Evolutionary conservation across 2,888 invertebrate genomes (phyloP).

Genomic region (Eupithecia vulgata): DNA sequence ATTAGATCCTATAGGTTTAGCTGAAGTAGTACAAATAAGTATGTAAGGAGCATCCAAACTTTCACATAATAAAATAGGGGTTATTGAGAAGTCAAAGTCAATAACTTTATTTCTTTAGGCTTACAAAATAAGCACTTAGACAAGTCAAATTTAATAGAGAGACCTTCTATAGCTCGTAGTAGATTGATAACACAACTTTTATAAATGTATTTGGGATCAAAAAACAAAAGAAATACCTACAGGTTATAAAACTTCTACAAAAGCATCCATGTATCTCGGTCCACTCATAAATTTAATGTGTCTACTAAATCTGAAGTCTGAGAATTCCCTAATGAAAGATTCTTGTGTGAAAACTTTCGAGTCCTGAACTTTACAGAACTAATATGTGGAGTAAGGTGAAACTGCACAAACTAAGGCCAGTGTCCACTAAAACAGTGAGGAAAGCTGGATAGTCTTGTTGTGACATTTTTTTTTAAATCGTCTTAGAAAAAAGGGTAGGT

Average conservation of each 20-base stretch:
- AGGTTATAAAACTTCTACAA: neutral
- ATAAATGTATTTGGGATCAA: neutral
- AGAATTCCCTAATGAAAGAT: conserved; percentile 32
- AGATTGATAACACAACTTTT: neutral
- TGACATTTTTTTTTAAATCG: too few species aligned
- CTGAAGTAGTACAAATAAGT: neutral
- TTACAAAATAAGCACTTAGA: neutral
- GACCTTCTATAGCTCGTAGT: neutral
- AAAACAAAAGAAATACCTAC: neutral
- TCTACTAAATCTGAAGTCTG: conserved; percentile 18
- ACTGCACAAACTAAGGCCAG: neutral
- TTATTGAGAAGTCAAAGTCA: too few species aligned
- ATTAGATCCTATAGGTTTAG: neutral
- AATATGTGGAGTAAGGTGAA: conserved; percentile 19
- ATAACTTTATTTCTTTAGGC: too few species aligned
- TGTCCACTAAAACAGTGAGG: neutral
- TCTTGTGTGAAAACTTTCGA: conserved; percentile 28
- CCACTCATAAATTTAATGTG: neutral
- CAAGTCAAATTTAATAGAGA: too few species aligned
- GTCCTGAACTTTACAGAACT: conserved; percentile 20
- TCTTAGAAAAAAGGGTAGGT: too few species aligned
- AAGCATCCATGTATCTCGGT: neutral
- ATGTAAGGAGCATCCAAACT: neutral
- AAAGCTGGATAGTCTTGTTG: too few species aligned
- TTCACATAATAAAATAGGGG: too few species aligned